These are phyloP conservation scores for Ia io DNA, from an alignment of 2,113 vertebrate species.

Conservation along the genomic window DNA sequence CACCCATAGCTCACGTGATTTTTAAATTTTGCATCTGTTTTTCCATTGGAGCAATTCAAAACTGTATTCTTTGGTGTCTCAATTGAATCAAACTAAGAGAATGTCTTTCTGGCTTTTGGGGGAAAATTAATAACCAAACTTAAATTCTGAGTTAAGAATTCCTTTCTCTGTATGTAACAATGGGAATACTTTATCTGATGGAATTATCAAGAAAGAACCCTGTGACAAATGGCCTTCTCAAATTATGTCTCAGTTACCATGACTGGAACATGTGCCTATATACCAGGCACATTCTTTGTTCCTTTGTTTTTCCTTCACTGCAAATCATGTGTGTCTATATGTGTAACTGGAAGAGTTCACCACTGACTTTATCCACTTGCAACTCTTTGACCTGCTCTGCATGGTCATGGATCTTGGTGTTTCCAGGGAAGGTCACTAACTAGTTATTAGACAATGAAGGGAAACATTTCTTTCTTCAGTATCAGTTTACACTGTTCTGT, in stretches of 20 bases:
- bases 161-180: not conserved
- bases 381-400: not conserved
- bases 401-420: not conserved
- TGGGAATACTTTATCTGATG: not conserved
- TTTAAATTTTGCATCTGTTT: not conserved
- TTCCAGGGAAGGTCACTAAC: not conserved
- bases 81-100: not conserved
- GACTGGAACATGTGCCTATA: not conserved
- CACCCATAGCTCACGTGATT: not conserved
- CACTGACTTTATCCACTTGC: not conserved
- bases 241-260: not conserved
- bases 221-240: not conserved
- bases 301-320: not conserved
- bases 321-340: not conserved
- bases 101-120: not conserved
- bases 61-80: not conserved
- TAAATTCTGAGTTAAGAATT: not conserved
- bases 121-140: not conserved
- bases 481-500: not conserved
- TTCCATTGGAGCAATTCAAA: conserved; percentile 12
- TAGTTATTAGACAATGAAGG: not conserved
- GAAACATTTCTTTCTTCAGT: not conserved
- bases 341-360: not conserved
- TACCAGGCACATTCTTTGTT: not conserved
- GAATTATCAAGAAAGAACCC: not conserved